A percentile compares a stretch with the other conserved stretches of the same genome.
Conservation (phyloP, 2,113 vertebrate species). For the Jaculus jaculus region DNA sequence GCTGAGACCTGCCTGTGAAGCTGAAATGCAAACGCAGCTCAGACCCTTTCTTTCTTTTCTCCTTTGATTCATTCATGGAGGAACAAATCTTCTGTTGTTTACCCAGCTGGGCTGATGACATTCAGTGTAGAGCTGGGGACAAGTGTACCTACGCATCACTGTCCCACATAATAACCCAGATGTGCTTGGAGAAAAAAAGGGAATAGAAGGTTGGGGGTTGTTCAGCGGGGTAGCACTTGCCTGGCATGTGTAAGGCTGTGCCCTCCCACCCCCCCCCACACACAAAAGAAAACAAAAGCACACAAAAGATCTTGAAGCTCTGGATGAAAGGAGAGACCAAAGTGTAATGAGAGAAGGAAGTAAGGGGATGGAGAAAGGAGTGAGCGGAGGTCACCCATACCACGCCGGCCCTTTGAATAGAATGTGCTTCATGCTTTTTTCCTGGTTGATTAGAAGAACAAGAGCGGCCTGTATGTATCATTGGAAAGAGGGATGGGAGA, state of each 20-base stretch:
- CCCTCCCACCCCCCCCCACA: too few relatives aligned
- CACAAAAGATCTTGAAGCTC: not conserved
- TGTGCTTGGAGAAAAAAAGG: not conserved
- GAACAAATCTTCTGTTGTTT: not conserved
- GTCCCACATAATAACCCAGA: accelerated
- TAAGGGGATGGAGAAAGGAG: not conserved
- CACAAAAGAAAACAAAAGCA: not conserved
- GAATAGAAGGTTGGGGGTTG: not conserved
- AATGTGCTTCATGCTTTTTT: not conserved
- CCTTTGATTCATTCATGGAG: not conserved
- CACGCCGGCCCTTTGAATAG: not conserved
- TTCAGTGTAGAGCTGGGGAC: not conserved
- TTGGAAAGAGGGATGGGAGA: not conserved
- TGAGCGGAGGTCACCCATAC: not conserved
- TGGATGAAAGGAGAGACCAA: not conserved
- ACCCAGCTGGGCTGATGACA: not conserved
- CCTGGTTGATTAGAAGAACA: not conserved
- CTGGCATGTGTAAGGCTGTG: not conserved
- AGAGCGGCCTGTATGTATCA: not conserved
- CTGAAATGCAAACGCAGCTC: not conserved
- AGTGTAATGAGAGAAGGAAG: not conserved
- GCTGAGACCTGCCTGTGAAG: not conserved
- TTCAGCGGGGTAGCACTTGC: not conserved
- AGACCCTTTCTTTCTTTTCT: not conserved
- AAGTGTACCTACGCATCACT: too few relatives aligned